Base-by-base conservation (phyloP, 2,888 invertebrate species). In the Uloborus plumipes region DNA sequence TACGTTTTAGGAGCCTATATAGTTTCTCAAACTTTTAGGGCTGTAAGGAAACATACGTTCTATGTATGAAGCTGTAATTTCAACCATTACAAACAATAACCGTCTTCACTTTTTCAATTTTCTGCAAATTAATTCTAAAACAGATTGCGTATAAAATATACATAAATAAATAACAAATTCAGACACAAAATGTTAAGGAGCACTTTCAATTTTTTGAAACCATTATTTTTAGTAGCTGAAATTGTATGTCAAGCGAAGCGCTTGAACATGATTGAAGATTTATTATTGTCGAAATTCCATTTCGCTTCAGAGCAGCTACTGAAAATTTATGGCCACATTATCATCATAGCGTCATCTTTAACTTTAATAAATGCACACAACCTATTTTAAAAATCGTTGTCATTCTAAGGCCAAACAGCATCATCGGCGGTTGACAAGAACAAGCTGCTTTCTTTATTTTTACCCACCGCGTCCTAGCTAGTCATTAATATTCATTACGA, bases 401-500 rank as follows among this genome's bases (percentile, higher is more conserved):
- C 67, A 49, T 51, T 71, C 50, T 55, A 49, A 18, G 16, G 15
- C 15, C 31, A 62, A 62, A 31, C 31, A 26, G 13, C 39, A 39
- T 11, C 39, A 39, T 39, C 39, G 39, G 39, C 9, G 39, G 39
- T 39, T 39, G 31, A 13, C 15, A 62, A 62, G 31, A 26, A 62
- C 31, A 13, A 31, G 14, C 15, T 59, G 14, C 20, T 65, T 55
- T 62, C 2, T 20, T 22, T 15, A 31, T 39, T 39, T 53, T 70
- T 70, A 55, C 47, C 26, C 49, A 58, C 31, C 9, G 39, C 39
- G 53, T 64, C 31, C 55, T 69, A 31, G 14, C 62, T 22, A 20
- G 47, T 39, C 65, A 72, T 72, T 72, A 79, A 72, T 79, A 69
- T 78, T 78, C 78, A 78, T 78, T 78, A 78, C 16, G 70, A 65